Base-by-base conservation (phyloP, 2,797 vertebrate genomes). In the Enteromius thamalakanensis region DNA sequence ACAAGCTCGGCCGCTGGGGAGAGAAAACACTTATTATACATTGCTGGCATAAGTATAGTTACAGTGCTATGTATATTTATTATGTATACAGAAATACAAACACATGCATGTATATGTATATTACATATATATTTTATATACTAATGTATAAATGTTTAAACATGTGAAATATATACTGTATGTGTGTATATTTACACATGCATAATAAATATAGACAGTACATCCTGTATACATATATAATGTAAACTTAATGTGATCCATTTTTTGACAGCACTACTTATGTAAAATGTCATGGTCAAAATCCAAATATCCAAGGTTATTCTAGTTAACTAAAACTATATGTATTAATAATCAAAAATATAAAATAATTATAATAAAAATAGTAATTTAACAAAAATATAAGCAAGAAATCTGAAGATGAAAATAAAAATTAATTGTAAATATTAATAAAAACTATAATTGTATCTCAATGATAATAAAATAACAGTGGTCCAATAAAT, bases 1-100 rank as follows among this genome's bases (percentile, higher is more conserved):
- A 15, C 8, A 49, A 49, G 47, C 23, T 32, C 12, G 11, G 37
- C 26, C 55, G 9, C 26, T 72, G 74, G 88, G 88, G 90, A 91
- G 90, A 11, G 17, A 90, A 88, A 91, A 90, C 90, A 89, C 83
- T 80, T 87, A 75, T 88, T 90, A 90, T 92, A 92, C 90, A 91
- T 92, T 92, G 93, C 92, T 91, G 90, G 92, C 92, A 91, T 90
- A 88, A 89, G 88, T 87, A 92, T 90, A 92, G 92, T 94, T 92
- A 93, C 89, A 37, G 34, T 37, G 6, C 40, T 42, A 42, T 42
- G 40, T 8, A 42, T 42, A 42, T 42, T 42, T 42, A 42, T 10
- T 10, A 42, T 42, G 40, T 2, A 42, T 42, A 10, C 7, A 42
- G 40, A 42, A 42, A 42, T 42, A 10, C 40, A 42, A 42, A 42